phyloP scores from a whole-genome alignment of 2,888 invertebrate genomes.

The Bombyx huttoni region DNA sequence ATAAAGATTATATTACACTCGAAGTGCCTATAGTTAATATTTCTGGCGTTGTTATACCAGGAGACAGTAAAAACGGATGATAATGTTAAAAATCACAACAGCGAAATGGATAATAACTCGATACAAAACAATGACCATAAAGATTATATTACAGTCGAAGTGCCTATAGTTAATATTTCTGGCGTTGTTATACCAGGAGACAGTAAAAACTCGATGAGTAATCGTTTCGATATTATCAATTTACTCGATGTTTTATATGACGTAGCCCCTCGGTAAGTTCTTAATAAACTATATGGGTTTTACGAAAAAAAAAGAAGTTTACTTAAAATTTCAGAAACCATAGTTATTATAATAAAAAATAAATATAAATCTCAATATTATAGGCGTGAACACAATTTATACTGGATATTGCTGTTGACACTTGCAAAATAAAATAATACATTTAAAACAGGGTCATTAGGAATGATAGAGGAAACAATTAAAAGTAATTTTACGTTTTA shows the following conservation, averaged over 20 bases:
- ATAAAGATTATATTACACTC: slow-evolving; percentile 20
- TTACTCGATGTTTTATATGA: slow-evolving; percentile 35
- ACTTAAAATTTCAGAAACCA: no score
- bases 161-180: slow-evolving; percentile 49
- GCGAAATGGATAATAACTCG: not conserved
- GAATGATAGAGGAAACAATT: no score
- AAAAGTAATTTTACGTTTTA: no score
- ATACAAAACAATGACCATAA: not conserved
- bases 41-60: slow-evolving; percentile 24
- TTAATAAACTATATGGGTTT: not conserved
- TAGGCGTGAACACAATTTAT: no score
- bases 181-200: slow-evolving; percentile 17
- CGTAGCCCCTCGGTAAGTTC: slow-evolving; percentile 35
- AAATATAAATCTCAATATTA: no score
- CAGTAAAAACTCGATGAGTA: not conserved
- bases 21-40: slow-evolving; percentile 49
- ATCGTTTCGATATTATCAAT: slow-evolving; percentile 20
- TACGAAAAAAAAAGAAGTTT: no score
- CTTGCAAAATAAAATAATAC: no score
- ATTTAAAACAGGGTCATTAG: no score
- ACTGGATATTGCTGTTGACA: no score
- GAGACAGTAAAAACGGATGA: not conserved
- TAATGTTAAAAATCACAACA: slow-evolving; percentile 2
- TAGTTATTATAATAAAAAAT: no score
- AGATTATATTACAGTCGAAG: slow-evolving; percentile 26